Evolutionary conservation across 2,797 vertebrate species (phyloP), one percentile per base, ranked within the genome.

Genomic region (Platyrinchus mystaceus): DNA sequence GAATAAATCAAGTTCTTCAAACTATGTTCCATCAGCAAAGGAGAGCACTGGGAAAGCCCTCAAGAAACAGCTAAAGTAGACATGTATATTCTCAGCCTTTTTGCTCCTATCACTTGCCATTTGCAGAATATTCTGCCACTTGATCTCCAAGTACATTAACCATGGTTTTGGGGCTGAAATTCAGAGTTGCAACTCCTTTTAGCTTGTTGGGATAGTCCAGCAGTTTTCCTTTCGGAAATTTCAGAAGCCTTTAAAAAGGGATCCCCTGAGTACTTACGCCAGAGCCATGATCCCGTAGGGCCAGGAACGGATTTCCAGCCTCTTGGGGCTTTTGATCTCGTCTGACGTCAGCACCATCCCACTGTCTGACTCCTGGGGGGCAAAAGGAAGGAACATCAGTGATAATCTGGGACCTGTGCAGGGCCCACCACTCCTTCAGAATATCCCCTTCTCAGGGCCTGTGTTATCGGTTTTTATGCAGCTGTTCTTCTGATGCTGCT

Each of bases 261-360:
- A 39, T 10, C 21, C 2, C 49, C 37, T 32, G 36, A 84, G 80
- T 97, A 99, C 99, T 98, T 97, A 99, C 99, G 98, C 98, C 80
- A 99, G 96, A 88, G 98, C 98, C 98, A 99, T 98, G 96, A 99
- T 98, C 97, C 98, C 99, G 22, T 98, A 98, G 34, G 99, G 98
- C 97, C 98, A 98, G 39, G 98, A 98, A 67, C 98, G 91, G 13
- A 98, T 98, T 76, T 99, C 98, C 71, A 99, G 90, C 50, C 97
- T 97, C 97, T 98, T 99, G 55, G 98, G 98, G 59, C 98, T 98
- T 89, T 98, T 98, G 86, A 99, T 98, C 95, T 98, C 98, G 26
- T 99, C 98, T 22, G 99, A 98, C 0, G 98, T 98, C 82, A 99
- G 91, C 85, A 98, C 98, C 98, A 99, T 98, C 55, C 98, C 99